Conservation (phyloP, 2,113 vertebrate species). For the Empidonax alnorum region DNA sequence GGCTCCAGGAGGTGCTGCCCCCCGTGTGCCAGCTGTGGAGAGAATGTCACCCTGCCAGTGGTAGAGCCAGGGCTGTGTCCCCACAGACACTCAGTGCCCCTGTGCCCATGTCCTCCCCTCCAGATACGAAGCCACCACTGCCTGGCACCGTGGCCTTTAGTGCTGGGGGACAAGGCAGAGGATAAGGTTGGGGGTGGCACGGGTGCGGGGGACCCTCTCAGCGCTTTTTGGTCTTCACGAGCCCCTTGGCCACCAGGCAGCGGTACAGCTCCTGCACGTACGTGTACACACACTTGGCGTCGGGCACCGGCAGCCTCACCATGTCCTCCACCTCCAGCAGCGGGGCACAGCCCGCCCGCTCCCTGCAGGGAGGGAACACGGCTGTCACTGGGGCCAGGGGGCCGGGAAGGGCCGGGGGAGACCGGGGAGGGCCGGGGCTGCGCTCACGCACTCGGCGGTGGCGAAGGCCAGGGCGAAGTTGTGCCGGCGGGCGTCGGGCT, state of each 20-base stretch:
- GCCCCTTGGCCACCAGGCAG: slow-evolving; percentile 78
- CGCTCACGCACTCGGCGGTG: slow-evolving; percentile 74
- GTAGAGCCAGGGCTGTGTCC: not conserved
- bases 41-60: not conserved
- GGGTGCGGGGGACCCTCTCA: not conserved
- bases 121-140: rapidly evolving
- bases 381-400: not conserved
- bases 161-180: not conserved
- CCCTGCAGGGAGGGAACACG: slow-evolving; percentile 1
- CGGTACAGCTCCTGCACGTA: slow-evolving; percentile 83
- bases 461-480: slow-evolving; percentile 80
- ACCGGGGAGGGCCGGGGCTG: rapidly evolving
- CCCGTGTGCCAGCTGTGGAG: not conserved
- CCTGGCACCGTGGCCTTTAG: not conserved
- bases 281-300: slow-evolving; percentile 80
- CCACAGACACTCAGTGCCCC: not conserved
- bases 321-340: slow-evolving; percentile 81
- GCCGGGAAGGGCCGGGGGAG: rapidly evolving
- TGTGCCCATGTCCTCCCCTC: not conserved
- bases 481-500: slow-evolving; percentile 59
- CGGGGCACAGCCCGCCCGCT: slow-evolving; percentile 74
- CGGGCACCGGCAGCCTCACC: slow-evolving; percentile 74
- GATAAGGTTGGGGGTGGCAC: too few species aligned
- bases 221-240: slow-evolving; percentile 80
- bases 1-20: not conserved